These are phyloP conservation scores for Nysson spinosus DNA, from an alignment of 2,888 invertebrate species.

Conservation along the genomic window DNA sequence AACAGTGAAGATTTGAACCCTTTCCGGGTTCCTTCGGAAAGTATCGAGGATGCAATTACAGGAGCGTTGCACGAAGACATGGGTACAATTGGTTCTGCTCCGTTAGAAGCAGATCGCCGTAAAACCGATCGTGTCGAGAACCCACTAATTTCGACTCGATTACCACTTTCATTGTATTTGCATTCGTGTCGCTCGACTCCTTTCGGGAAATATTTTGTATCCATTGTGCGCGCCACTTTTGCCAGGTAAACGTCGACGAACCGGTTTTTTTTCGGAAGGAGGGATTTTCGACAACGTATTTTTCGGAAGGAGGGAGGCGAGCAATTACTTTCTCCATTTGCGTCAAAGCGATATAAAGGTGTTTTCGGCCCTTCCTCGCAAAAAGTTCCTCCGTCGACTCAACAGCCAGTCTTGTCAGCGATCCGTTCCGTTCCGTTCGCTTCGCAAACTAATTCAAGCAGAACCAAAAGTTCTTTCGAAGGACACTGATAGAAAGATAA, in stretches of 20 bases:
- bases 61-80: not conserved
- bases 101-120: conserved; percentile 19
- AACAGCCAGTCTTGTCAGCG: too few relatives aligned
- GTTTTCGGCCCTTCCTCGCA: not conserved
- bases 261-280: too few relatives aligned
- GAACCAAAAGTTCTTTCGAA: too few relatives aligned
- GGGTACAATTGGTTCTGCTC: conserved; percentile 3
- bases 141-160: conserved; percentile 22
- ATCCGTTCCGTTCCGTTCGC: not conserved
- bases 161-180: conserved; percentile 15
- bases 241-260: too few relatives aligned
- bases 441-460: not conserved
- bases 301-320: too few relatives aligned
- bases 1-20: too few relatives aligned
- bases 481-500: not conserved
- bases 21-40: too few relatives aligned
- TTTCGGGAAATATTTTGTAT: too few relatives aligned
- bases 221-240: too few relatives aligned
- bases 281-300: too few relatives aligned
- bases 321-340: too few relatives aligned
- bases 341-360: too few relatives aligned
- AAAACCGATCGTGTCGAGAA: not conserved
- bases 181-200: conserved; percentile 3
- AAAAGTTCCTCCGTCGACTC: conserved; percentile 8
- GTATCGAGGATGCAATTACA: conserved; percentile 2